Evolutionary conservation across 64 coral and sea anemone species (phyloP).

Genomic region (Porites lutea): DNA sequence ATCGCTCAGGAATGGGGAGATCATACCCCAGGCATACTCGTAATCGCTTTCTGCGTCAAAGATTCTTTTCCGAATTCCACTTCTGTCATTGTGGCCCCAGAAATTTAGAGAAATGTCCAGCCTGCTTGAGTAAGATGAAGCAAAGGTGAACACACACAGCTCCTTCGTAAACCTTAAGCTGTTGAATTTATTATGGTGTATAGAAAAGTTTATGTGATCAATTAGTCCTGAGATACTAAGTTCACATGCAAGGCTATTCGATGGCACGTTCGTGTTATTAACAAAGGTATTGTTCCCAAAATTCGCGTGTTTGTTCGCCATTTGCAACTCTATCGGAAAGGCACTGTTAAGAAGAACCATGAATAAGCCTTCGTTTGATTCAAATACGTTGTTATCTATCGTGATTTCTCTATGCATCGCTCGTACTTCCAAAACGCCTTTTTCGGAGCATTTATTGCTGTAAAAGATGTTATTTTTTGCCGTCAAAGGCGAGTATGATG

Average conservation of each 20-base stretch:
- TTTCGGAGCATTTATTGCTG: conserved; percentile 16
- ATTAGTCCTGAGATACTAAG: conserved; percentile 50
- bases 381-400: conserved; percentile 56
- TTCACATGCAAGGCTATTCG: neutral
- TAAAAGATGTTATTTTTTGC: conserved; percentile 55
- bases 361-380: conserved; percentile 41
- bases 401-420: conserved; percentile 33
- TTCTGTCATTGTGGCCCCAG: conserved; percentile 53
- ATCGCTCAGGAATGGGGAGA: conserved; percentile 48
- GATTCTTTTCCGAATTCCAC: conserved; percentile 49
- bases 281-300: conserved; percentile 64
- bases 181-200: conserved; percentile 61
- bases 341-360: conserved; percentile 59
- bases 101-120: conserved; percentile 59
- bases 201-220: conserved; percentile 18
- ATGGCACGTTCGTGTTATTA: neutral
- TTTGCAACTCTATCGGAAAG: neutral
- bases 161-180: conserved; percentile 64
- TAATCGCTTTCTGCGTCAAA: conserved; percentile 78
- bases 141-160: conserved; percentile 51
- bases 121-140: neutral
- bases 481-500: neutral
- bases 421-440: conserved; percentile 48
- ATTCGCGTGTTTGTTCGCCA: neutral
- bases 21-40: conserved; percentile 35